Percentiles rank a stretch among this genome's conserved stretches.
Conservation (phyloP, 2,113 vertebrate genomes). For the Struthio camelus region DNA sequence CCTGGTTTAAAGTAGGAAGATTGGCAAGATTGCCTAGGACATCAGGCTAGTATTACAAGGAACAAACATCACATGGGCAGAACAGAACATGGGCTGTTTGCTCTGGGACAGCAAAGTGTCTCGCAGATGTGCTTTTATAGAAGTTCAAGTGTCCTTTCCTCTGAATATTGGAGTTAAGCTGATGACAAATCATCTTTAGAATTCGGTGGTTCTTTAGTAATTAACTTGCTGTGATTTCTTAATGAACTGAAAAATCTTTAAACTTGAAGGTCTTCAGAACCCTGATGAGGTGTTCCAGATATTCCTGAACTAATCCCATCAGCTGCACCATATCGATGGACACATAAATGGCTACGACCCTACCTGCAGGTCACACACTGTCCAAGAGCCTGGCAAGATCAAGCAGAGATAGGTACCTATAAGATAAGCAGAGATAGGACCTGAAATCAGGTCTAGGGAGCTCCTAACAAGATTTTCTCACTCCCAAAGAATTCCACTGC, state of each 20-base stretch:
- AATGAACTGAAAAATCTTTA: slow-evolving; percentile 45
- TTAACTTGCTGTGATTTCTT: slow-evolving; percentile 41
- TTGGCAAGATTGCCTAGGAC: background rate
- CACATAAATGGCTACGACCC: background rate
- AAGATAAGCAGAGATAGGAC: background rate
- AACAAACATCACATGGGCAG: accelerated
- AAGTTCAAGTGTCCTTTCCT: background rate
- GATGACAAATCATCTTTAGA: background rate
- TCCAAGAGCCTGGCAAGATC: background rate
- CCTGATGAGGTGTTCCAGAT: background rate
- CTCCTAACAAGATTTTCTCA: background rate
- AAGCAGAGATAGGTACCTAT: background rate
- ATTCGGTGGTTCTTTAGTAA: slow-evolving; percentile 6
- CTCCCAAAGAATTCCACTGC: background rate
- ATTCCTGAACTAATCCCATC: background rate
- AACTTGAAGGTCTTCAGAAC: slow-evolving; percentile 26
- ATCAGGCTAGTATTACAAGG: accelerated
- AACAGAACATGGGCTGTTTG: background rate
- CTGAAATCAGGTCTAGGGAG: background rate
- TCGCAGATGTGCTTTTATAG: background rate
- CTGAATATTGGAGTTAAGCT: background rate
- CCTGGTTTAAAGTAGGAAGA: background rate
- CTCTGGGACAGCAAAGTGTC: accelerated
- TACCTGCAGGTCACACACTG: background rate
- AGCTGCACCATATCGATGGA: background rate